phyloP scores from a whole-genome alignment of 1,140 invertebrate species.

The Tachypleus tridentatus region DNA sequence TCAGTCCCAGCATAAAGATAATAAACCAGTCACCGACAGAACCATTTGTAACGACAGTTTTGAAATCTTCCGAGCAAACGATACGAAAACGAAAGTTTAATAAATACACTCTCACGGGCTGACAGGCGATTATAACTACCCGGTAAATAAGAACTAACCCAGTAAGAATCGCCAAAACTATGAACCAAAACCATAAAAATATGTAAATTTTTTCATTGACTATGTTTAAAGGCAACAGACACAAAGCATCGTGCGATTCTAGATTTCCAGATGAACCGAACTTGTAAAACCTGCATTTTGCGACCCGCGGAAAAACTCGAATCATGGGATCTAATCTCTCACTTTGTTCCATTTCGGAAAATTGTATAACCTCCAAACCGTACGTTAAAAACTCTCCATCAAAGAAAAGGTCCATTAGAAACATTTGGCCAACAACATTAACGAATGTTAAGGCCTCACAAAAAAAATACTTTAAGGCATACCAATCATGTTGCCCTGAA shows the following conservation, averaged over 20 bases:
- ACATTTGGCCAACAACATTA: slow-evolving; percentile 94
- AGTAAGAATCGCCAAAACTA: slow-evolving; percentile 57
- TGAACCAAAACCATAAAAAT: slow-evolving; percentile 84
- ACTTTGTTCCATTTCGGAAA: slow-evolving; percentile 84
- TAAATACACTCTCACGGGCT: slow-evolving; percentile 76
- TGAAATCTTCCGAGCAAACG: slow-evolving; percentile 72
- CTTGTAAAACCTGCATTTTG: slow-evolving; percentile 77
- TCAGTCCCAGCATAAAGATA: slow-evolving; percentile 87
- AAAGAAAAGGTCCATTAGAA: slow-evolving; percentile 92
- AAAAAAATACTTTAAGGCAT: slow-evolving; percentile 86
- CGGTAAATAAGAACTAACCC: slow-evolving; percentile 61
- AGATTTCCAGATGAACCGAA: slow-evolving; percentile 69
- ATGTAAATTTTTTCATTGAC: slow-evolving; percentile 86
- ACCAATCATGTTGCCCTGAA: slow-evolving; percentile 86
- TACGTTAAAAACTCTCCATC: slow-evolving; percentile 91
- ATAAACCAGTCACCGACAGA: slow-evolving; percentile 94
- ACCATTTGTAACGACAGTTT: slow-evolving; percentile 75
- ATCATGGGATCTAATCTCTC: slow-evolving; percentile 87
- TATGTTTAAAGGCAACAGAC: slow-evolving; percentile 72
- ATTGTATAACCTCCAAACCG: slow-evolving; percentile 82
- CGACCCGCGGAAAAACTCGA: slow-evolving; percentile 83
- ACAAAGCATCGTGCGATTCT: slow-evolving; percentile 70
- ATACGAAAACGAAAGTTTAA: slow-evolving; percentile 72
- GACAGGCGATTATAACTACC: slow-evolving; percentile 58
- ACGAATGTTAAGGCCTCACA: slow-evolving; percentile 77